phyloP scores from a whole-genome alignment of 2,888 invertebrate genomes.

The Lasius platythorax region DNA sequence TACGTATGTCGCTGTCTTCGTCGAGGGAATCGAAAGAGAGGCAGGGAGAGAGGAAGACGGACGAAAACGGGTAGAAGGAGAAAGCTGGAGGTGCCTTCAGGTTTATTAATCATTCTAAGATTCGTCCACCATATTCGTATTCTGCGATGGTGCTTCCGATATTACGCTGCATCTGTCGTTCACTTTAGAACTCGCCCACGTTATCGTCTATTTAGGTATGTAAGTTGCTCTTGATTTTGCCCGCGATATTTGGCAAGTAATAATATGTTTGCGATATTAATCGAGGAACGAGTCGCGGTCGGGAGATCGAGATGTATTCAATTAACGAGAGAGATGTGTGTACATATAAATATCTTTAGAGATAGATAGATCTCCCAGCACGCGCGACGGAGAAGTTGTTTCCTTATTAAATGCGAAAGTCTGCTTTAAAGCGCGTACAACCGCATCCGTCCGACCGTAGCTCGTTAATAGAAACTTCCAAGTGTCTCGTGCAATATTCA shows the following conservation, averaged over 20 bases:
- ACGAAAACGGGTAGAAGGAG: neutral
- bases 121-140: neutral
- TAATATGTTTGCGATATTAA: constrained; percentile 8
- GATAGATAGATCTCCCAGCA: neutral
- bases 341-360: neutral
- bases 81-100: neutral
- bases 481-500: constrained; percentile 51
- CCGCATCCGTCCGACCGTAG: neutral
- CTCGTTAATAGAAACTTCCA: constrained; percentile 42
- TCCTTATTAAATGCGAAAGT: constrained; percentile 35
- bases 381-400: neutral
- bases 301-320: constrained; percentile 11
- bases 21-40: constrained; percentile 8
- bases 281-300: neutral
- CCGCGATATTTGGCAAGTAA: neutral
- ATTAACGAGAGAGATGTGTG: neutral
- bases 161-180: constrained; percentile 13
- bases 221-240: neutral
- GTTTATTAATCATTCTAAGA: constrained; percentile 35
- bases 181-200: neutral
- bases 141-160: neutral
- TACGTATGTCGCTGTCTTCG: constrained; percentile 13
- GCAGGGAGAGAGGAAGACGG: neutral
- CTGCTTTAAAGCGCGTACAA: constrained; percentile 18
- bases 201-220: neutral